Evolutionary conservation across 2,113 vertebrate species (phyloP).

Genomic region (Phylloscopus trochiloides): DNA sequence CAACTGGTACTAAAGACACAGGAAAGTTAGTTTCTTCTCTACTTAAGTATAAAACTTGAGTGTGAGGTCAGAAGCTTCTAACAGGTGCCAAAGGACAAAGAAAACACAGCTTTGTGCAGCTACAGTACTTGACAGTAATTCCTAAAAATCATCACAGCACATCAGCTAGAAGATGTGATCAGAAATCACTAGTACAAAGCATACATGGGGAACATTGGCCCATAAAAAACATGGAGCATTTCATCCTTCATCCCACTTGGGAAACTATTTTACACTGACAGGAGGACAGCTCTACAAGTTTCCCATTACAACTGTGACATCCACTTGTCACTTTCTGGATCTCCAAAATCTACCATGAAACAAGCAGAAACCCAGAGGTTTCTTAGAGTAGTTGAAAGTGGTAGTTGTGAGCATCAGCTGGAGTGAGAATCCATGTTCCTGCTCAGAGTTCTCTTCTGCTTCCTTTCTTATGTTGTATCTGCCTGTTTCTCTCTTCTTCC

Average conservation of each 20-base stretch:
- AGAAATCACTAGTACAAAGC: neutral
- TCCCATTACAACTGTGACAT: neutral
- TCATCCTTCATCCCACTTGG: neutral
- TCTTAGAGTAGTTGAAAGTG: neutral
- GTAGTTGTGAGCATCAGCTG: neutral
- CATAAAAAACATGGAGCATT: neutral
- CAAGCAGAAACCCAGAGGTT: neutral
- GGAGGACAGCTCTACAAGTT: neutral
- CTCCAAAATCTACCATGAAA: neutral
- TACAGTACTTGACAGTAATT: neutral
- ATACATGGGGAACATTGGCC: fast-evolving
- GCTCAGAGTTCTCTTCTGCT: neutral
- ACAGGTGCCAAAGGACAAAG: neutral
- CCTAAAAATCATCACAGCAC: neutral
- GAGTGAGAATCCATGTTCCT: neutral
- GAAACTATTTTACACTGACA: neutral
- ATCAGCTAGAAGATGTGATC: neutral
- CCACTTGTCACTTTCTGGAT: neutral
- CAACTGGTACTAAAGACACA: neutral
- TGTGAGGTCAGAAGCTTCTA: neutral
- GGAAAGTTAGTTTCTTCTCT: neutral
- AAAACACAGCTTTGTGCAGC: neutral
- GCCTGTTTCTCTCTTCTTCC: neutral
- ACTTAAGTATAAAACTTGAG: neutral
- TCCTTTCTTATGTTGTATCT: neutral